Evolutionary conservation across 2,797 vertebrate genomes (phyloP), one percentile per base, ranked within the genome.

Genomic region (Fratercula arctica): DNA sequence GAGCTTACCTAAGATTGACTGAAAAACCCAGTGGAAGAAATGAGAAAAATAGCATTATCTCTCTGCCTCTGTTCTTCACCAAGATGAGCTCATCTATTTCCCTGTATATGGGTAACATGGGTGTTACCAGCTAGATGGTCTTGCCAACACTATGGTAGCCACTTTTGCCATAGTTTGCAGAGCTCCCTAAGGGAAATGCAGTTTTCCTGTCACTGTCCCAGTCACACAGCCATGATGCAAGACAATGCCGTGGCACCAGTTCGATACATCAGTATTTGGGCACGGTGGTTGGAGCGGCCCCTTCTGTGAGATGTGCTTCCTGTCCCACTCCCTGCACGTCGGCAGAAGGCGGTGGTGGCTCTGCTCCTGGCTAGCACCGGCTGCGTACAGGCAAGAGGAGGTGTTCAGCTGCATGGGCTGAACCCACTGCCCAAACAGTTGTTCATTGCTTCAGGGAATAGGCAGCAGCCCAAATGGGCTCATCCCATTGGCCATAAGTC

Each of bases 141-240:
- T 82, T 26, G 26, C 20, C 14, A n/a, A 19, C 17, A 66, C 26
- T 10, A 28, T 0, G 0, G 57, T 14, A 83, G 13, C 1, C 17
- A 37, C 21, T 93, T 88, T 53, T 64, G 11, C 10, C 28, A 7
- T 25, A n/a, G 50, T 81, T 64, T 57, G 8, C 29, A 53, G 56
- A 64, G 12, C 4, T 66, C 13, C 11, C 20, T 83, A 39, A 53
- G 24, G 83, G n/a, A 88, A 92, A 57, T 6, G 8, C 28, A 13
- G 19, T 35, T 86, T 60, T 60, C 11, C 31, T 45, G 35, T 54
- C 33, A n/a, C 26, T 45, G 43, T 24, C 8, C 8, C 37, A n/a
- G 63, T 54, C 59, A 61, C 26, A 61, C 11, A 79, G 39, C 29
- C 26, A 39, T 5, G 23, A 28, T 50, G 20, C 20, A 31, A 35